Percentiles rank a stretch among this genome's conserved stretches.
Conservation (phyloP, 2,888 invertebrate species). For the Tetranychus truncatus region DNA sequence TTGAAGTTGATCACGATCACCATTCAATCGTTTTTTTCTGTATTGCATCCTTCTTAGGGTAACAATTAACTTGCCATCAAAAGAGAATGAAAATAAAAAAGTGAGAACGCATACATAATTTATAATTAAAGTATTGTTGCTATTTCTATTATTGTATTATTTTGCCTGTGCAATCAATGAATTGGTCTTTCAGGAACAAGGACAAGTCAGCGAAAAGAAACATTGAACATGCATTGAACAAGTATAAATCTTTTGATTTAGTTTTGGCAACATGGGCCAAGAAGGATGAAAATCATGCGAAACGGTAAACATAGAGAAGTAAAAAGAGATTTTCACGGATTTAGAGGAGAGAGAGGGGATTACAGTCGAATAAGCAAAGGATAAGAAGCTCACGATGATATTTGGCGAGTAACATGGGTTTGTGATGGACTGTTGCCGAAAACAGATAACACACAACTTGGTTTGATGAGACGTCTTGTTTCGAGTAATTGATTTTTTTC, state of each 20-base stretch:
- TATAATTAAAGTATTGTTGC: neutral
- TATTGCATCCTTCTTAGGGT: neutral
- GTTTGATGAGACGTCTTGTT: neutral
- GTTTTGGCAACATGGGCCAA: neutral
- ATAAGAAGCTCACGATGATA: slow-evolving; percentile 15
- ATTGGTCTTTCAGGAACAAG: neutral
- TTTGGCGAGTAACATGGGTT: slow-evolving; percentile 14
- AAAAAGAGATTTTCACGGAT: neutral
- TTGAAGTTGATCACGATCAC: neutral
- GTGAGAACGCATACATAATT: neutral
- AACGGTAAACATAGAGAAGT: neutral
- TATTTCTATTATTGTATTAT: neutral
- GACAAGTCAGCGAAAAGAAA: neutral
- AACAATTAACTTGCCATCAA: neutral
- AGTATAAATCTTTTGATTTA: neutral
- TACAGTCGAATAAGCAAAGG: slow-evolving; percentile 2
- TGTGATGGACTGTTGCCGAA: slow-evolving; percentile 12
- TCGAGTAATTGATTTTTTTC: slow-evolving; percentile 27
- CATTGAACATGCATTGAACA: neutral
- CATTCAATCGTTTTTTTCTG: neutral
- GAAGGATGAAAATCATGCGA: neutral
- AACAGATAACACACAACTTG: neutral
- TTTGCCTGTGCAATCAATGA: neutral
- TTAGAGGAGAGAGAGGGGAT: neutral
- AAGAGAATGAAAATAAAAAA: neutral